Evolutionary conservation across 2,113 vertebrate species (phyloP).

Genomic region (Seriola rivoliana): DNA sequence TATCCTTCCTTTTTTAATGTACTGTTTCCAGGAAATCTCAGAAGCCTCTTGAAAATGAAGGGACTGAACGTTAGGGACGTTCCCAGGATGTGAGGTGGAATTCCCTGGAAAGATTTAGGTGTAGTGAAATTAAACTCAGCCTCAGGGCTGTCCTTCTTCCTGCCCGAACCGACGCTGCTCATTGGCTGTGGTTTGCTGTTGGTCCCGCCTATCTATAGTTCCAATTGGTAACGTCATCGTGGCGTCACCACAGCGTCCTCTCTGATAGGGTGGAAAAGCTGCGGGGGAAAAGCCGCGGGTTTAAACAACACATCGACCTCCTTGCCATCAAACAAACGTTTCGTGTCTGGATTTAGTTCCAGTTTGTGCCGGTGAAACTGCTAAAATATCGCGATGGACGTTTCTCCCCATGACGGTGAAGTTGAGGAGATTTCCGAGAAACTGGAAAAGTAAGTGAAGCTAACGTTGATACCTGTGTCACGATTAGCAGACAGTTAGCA

Average conservation of each 20-base stretch:
- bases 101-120: too few species aligned
- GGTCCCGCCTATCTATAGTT: neutral
- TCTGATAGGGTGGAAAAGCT: conserved; percentile 40
- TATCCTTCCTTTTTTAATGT: too few species aligned
- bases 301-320: conserved; percentile 6
- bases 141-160: neutral
- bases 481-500: neutral
- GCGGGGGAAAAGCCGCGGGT: neutral
- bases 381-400: neutral
- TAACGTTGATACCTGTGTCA: neutral
- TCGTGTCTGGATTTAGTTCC: fast-evolving
- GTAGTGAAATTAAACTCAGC: too few species aligned
- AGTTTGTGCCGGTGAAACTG: too few species aligned
- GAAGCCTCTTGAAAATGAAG: too few species aligned
- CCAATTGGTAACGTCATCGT: neutral
- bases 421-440: conserved; percentile 47
- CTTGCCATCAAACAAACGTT: neutral
- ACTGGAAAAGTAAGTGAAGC: conserved; percentile 66
- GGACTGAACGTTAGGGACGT: too few species aligned
- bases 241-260: neutral
- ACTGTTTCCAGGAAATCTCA: too few species aligned
- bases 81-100: too few species aligned
- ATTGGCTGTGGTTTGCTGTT: conserved; percentile 13
- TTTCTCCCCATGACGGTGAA: fast-evolving
- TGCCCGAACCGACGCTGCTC: fast-evolving